These are phyloP conservation scores for Crioceris asparagi DNA, from an alignment of 2,888 invertebrate species.

Conservation along the genomic window DNA sequence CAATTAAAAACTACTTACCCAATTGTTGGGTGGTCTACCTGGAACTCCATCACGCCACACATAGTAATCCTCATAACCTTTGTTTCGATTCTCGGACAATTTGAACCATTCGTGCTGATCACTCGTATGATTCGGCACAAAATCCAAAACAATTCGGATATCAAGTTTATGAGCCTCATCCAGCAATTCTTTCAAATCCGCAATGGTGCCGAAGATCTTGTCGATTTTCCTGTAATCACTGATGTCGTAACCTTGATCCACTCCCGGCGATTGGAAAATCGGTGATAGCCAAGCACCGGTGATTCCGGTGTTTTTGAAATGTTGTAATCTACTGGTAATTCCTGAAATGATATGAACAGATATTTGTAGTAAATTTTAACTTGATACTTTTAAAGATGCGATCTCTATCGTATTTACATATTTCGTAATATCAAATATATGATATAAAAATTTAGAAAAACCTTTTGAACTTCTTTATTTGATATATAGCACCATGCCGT, in stretches of 20 bases:
- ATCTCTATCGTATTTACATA: no score
- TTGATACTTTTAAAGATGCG: no score
- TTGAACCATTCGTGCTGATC: conserved; percentile 73
- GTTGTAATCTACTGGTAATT: conserved; percentile 26
- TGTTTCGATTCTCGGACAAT: conserved; percentile 49
- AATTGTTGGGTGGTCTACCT: conserved; percentile 61
- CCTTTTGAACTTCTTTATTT: no score
- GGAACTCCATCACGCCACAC: conserved; percentile 59
- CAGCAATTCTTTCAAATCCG: conserved; percentile 49
- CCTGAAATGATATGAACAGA: conserved; percentile 14
- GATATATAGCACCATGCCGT: no score
- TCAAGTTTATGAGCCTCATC: conserved; percentile 45
- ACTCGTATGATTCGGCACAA: conserved; percentile 55
- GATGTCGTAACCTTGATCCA: conserved; percentile 82
- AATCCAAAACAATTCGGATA: conserved; percentile 39
- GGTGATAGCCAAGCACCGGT: conserved; percentile 77
- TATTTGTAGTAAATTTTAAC: no score
- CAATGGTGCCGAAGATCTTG: conserved; percentile 59
- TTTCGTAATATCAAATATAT: no score
- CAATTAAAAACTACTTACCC: conserved; percentile 54
- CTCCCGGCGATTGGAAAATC: conserved; percentile 72
- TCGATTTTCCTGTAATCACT: conserved; percentile 66
- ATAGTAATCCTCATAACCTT: conserved; percentile 62
- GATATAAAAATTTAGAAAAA: no score
- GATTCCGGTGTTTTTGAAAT: conserved; percentile 50